Evolutionary conservation across 2,113 vertebrate genomes (phyloP), one percentile per base, ranked within the genome.

Genomic region (Phyllostomus hastatus): DNA sequence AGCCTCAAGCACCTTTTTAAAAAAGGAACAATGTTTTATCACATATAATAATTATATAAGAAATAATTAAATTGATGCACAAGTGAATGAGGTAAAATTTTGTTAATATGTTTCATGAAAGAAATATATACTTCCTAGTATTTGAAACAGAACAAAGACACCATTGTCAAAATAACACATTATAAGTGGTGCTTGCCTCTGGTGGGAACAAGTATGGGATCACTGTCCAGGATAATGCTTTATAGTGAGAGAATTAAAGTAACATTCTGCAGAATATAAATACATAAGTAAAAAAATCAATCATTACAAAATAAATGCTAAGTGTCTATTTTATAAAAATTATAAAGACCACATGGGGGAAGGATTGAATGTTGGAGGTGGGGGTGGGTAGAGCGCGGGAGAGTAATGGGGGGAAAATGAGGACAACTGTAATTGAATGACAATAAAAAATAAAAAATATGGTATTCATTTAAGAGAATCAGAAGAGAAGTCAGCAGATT

Each of bases 1-100:
- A 89, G 88, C 82, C 95, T 83, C 67, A 83, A 96, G 90, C 57
- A 95, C 69, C 5, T 14, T 86, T 91, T 94, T 70, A 67, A 85
- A 95, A 90, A 73, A 61, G 26, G 81, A 95, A 82, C 35, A 94
- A 79, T 94, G 24, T 86, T 84, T 93, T 73, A 87, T 89, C 46
- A 73, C 48, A 67, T 92, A 57, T 80, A 43, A 48, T 90, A 95
- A 95, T 90, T 85, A 73, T 14, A 33, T 91, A 88, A 75, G 64
- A 92, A 87, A 66, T 61, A 83, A 85, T 17, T 66, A 31, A 95
- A 92, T 46, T 76, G 54, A 94, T 48, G 19, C 31, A 84, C 38
- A 50, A 81, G 72, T 15, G 33, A 95, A 91, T 16, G 59, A 59
- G 52, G 35, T 52, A 81, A 92, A 5, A n/a, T 70, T 73, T 48